phyloP scores from a whole-genome alignment of 2,113 vertebrate species.

The Thinocorus orbignyianus region DNA sequence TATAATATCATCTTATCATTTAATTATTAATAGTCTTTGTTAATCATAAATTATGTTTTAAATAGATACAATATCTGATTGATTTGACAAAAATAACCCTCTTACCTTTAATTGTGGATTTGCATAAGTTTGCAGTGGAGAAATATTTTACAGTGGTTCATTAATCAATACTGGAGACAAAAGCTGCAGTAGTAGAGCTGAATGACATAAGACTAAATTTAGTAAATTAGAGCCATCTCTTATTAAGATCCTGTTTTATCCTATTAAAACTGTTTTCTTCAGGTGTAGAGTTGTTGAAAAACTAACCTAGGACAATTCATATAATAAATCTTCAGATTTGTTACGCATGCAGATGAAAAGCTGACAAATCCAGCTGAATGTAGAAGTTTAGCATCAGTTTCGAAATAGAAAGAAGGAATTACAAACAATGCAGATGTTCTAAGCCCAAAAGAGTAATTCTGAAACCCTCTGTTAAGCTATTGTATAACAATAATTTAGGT shows the following conservation, averaged over 20 bases:
- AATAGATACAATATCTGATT: constrained; percentile 51
- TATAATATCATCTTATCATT: constrained; percentile 2
- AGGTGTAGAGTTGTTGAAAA: neutral
- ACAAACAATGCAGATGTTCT: neutral
- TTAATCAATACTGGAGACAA: constrained; percentile 8
- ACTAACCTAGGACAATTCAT: neutral
- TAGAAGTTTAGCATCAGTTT: neutral
- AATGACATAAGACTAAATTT: constrained; percentile 21
- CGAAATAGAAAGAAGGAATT: neutral
- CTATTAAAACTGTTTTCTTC: neutral
- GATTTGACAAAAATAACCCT: constrained; percentile 58
- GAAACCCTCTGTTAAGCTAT: neutral
- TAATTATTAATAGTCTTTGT: constrained; percentile 41
- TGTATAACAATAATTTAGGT: neutral
- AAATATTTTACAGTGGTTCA: constrained; percentile 25
- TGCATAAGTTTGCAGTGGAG: constrained; percentile 44
- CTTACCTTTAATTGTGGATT: constrained; percentile 51
- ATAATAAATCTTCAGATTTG: neutral
- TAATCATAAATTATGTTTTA: constrained; percentile 68
- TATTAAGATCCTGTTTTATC: neutral
- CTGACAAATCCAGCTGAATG: neutral
- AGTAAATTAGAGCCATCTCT: neutral
- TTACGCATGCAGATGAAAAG: neutral
- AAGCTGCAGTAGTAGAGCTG: neutral
- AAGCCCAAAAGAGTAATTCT: neutral